Evolutionary conservation across 2,113 vertebrate species (phyloP).

Genomic region (Orthochromis indermauri): DNA sequence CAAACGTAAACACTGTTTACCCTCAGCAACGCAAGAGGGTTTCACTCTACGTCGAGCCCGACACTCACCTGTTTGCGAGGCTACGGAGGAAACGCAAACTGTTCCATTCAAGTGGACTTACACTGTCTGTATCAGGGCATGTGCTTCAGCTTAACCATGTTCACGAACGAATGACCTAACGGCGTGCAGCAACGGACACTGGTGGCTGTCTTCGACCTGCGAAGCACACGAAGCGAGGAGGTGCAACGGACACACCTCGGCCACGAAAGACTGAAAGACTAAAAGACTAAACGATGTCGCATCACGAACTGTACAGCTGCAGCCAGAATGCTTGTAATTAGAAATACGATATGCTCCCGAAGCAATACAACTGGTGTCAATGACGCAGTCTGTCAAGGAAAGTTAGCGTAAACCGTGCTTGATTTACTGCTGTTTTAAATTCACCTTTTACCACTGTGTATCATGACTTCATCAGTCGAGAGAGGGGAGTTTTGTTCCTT

Average conservation of each 20-base stretch:
- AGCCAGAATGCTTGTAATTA: slow-evolving; percentile 8
- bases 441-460: slow-evolving; percentile 14
- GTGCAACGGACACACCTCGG: not conserved
- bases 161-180: not conserved
- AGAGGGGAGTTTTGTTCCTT: not conserved
- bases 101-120: not conserved
- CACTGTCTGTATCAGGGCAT: slow-evolving; percentile 13
- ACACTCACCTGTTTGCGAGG: not conserved
- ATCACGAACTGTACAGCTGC: not conserved
- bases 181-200: not conserved
- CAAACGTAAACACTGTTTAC: slow-evolving; percentile 3
- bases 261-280: not conserved
- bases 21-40: not conserved
- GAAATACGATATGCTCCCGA: slow-evolving; percentile 18
- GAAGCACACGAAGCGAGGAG: not conserved
- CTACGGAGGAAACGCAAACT: not conserved
- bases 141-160: slow-evolving; percentile 9
- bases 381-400: not conserved
- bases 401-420: slow-evolving; percentile 18
- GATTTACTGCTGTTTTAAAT: slow-evolving; percentile 14
- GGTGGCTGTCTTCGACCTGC: slow-evolving; percentile 7
- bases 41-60: not conserved
- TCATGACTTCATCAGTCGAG: not conserved
- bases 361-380: slow-evolving; percentile 29
- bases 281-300: not conserved